Evolutionary conservation across 2,888 invertebrate species (phyloP).

Genomic region (Athrips mouffetella): DNA sequence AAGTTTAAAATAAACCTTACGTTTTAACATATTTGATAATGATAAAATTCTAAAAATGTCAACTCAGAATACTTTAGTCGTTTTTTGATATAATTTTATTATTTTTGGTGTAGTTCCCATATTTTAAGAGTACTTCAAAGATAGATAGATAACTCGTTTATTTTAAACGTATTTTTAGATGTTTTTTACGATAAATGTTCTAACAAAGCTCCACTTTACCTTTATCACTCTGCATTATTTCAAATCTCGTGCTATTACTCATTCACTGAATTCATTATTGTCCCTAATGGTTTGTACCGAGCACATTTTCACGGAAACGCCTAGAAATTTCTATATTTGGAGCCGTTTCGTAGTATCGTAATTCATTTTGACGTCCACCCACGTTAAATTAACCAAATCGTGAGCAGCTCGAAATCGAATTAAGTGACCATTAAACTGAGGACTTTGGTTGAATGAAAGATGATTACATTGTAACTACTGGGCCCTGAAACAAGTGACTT

Average conservation of each 20-base stretch:
- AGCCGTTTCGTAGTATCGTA: conserved; percentile 23
- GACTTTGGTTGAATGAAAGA: too few relatives aligned
- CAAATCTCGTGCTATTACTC: not conserved
- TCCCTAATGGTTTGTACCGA: not conserved
- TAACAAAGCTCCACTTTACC: not conserved
- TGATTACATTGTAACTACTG: too few relatives aligned
- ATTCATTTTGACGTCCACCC: conserved; percentile 20
- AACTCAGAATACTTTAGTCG: too few relatives aligned
- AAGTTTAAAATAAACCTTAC: too few relatives aligned
- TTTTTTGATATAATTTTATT: too few relatives aligned
- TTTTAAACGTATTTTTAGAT: not conserved
- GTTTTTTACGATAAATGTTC: not conserved
- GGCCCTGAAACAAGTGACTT: too few relatives aligned
- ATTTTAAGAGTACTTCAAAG: too few relatives aligned
- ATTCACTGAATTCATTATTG: conserved; percentile 3
- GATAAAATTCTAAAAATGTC: too few relatives aligned
- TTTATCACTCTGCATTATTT: not conserved
- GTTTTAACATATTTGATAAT: too few relatives aligned
- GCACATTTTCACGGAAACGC: conserved; percentile 8
- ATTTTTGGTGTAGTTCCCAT: too few relatives aligned
- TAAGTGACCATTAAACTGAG: conserved; percentile 23
- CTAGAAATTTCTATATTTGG: conserved; percentile 16
- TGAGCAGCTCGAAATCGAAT: conserved; percentile 27
- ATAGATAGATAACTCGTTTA: too few relatives aligned
- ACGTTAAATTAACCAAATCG: conserved; percentile 26